Evolutionary conservation across 2,113 vertebrate species (phyloP).

Genomic region (Shinisaurus crocodilurus): DNA sequence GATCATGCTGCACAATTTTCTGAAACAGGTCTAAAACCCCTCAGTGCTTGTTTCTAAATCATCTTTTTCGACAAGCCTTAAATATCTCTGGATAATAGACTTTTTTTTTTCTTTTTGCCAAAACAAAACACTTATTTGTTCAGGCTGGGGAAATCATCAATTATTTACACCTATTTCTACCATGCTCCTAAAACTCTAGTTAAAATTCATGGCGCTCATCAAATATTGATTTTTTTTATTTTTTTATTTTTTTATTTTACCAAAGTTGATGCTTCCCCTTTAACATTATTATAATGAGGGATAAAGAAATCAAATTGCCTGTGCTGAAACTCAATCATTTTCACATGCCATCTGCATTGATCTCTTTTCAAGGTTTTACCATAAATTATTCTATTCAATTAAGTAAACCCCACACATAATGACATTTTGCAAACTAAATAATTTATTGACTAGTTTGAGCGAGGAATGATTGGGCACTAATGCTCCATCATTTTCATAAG

Average conservation of each 20-base stretch:
- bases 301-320: constrained; percentile 84
- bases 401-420: constrained; percentile 84
- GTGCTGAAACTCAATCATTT: constrained; percentile 80
- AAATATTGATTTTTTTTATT: constrained; percentile 89
- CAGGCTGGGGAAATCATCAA: constrained; percentile 70
- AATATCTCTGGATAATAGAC: constrained; percentile 49
- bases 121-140: constrained; percentile 74
- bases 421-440: constrained; percentile 87
- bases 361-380: constrained; percentile 82
- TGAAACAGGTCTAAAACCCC: neutral
- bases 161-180: constrained; percentile 74
- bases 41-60: constrained; percentile 67
- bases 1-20: constrained; percentile 35
- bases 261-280: constrained; percentile 80
- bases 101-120: constrained; percentile 23
- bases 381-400: constrained; percentile 90
- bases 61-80: constrained; percentile 62
- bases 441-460: constrained; percentile 83
- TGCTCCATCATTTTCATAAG: constrained; percentile 72
- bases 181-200: constrained; percentile 77
- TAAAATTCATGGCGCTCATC: constrained; percentile 87
- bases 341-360: constrained; percentile 78
- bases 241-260: constrained; percentile 35
- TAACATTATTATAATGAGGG: constrained; percentile 87
- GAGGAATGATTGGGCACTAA: constrained; percentile 71